Percentiles rank a stretch among this genome's conserved stretches.
phyloP scores from a whole-genome alignment of 2,797 vertebrate genomes.

The Pseudomugil tenellus region DNA sequence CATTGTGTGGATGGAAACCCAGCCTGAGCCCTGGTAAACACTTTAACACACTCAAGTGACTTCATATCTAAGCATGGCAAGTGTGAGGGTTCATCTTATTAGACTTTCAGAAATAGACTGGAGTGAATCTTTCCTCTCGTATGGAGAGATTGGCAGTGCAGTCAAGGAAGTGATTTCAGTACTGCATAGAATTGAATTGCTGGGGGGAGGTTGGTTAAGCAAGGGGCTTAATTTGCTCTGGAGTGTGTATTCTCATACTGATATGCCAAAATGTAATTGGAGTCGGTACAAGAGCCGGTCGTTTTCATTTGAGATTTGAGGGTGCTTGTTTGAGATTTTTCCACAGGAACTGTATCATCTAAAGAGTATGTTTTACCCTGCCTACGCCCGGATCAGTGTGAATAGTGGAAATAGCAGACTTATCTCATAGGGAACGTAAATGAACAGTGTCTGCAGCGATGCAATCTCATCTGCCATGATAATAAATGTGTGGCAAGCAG shows the following conservation, averaged over 20 bases:
- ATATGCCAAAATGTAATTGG: constrained; percentile 84
- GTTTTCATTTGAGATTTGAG: constrained; percentile 79
- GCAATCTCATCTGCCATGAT: constrained; percentile 46
- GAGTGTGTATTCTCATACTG: constrained; percentile 79
- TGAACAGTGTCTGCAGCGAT: constrained; percentile 29
- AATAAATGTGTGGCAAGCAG: constrained; percentile 40
- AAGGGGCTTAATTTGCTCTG: constrained; percentile 83
- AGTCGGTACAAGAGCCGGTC: constrained; percentile 74
- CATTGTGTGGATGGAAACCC: constrained; percentile 54
- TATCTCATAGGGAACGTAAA: constrained; percentile 45
- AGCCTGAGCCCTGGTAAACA: constrained; percentile 73
- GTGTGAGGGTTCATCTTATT: constrained; percentile 79
- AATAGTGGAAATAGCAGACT: constrained; percentile 32
- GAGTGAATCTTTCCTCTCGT: constrained; percentile 71
- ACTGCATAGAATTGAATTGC: constrained; percentile 76
- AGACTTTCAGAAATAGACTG: constrained; percentile 79
- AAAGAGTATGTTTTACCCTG: constrained; percentile 54
- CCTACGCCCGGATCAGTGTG: constrained; percentile 26
- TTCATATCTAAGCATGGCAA: constrained; percentile 75
- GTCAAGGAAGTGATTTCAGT: constrained; percentile 80
- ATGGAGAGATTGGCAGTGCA: constrained; percentile 75
- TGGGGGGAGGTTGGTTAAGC: constrained; percentile 71
- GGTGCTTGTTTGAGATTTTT: constrained; percentile 57
- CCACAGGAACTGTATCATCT: constrained; percentile 55
- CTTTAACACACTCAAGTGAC: constrained; percentile 75